These are phyloP conservation scores for Yponomeuta malinellus DNA, from an alignment of 2,888 invertebrate species.

Conservation along the genomic window DNA sequence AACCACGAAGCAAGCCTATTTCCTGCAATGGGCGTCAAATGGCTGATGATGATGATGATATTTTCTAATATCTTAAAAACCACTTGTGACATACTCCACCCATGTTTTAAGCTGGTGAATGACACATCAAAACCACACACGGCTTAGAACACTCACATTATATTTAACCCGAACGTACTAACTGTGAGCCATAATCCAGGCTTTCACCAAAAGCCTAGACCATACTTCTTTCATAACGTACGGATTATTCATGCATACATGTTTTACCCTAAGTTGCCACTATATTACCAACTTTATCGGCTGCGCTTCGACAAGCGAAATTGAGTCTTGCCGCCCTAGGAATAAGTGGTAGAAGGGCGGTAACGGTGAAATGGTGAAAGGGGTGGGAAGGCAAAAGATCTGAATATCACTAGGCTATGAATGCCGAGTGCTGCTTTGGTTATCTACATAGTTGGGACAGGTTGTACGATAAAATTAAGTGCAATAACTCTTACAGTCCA, in stretches of 20 bases:
- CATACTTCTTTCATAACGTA: not conserved
- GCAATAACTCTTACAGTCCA: not conserved
- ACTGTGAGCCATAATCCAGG: not conserved
- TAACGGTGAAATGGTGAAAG: not conserved
- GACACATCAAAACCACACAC: no score
- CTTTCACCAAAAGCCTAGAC: not conserved
- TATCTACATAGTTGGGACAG: not conserved
- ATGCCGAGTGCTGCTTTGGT: not conserved
- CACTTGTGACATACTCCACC: no score
- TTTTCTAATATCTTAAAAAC: no score
- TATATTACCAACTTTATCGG: not conserved
- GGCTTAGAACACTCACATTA: no score
- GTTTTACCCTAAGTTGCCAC: not conserved
- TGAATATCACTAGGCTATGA: constrained; percentile 1
- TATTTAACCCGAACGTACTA: no score
- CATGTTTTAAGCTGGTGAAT: no score
- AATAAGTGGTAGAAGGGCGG: not conserved
- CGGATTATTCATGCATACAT: not conserved
- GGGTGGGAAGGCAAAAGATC: not conserved
- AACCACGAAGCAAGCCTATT: no score
- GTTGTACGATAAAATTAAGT: not conserved
- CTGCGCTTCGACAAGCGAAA: not conserved
- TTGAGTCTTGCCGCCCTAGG: not conserved
- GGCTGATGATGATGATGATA: no score
- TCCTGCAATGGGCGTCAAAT: no score